Percentiles rank a stretch among this genome's conserved stretches.
phyloP scores from a whole-genome alignment of 2,797 vertebrate genomes.

The Coracias cyanogaster region DNA sequence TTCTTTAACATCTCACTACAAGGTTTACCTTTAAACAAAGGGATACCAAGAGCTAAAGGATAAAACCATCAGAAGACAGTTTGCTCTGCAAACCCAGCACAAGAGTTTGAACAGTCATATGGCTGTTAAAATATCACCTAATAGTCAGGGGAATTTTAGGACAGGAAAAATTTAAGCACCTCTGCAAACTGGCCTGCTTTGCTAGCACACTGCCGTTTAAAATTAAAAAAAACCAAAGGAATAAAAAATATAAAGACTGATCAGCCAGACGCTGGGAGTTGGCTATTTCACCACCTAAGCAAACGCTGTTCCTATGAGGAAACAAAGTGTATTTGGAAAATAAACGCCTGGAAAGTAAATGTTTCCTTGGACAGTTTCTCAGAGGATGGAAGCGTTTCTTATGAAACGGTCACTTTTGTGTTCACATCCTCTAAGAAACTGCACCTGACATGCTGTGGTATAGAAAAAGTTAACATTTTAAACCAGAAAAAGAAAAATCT shows the following conservation, averaged over 20 bases:
- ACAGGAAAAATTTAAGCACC: constrained; percentile 3
- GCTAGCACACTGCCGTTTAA: not conserved
- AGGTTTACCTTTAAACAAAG: constrained; percentile 75
- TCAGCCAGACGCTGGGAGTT: not conserved
- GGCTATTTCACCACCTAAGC: not conserved
- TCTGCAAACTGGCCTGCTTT: not conserved
- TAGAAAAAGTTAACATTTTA: not conserved
- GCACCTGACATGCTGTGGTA: not conserved
- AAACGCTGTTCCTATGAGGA: not conserved
- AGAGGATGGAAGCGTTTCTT: not conserved
- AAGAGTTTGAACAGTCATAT: not conserved
- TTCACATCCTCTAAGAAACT: not conserved
- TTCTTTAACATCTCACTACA: constrained; percentile 67
- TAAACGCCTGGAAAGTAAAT: not conserved
- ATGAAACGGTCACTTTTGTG: not conserved
- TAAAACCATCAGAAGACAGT: constrained; percentile 44
- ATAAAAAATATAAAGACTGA: not conserved
- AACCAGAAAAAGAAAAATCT: too few species aligned
- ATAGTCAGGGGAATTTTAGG: not conserved
- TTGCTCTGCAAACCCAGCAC: constrained; percentile 56
- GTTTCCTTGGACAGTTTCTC: not conserved
- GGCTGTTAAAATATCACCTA: constrained; percentile 49
- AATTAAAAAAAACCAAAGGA: not conserved
- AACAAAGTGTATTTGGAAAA: not conserved
- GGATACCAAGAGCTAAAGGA: constrained; percentile 42